Percentiles rank a stretch among this genome's conserved stretches.
phyloP scores from a whole-genome alignment of 2,888 invertebrate genomes.

The Sylvicola cinctus region DNA sequence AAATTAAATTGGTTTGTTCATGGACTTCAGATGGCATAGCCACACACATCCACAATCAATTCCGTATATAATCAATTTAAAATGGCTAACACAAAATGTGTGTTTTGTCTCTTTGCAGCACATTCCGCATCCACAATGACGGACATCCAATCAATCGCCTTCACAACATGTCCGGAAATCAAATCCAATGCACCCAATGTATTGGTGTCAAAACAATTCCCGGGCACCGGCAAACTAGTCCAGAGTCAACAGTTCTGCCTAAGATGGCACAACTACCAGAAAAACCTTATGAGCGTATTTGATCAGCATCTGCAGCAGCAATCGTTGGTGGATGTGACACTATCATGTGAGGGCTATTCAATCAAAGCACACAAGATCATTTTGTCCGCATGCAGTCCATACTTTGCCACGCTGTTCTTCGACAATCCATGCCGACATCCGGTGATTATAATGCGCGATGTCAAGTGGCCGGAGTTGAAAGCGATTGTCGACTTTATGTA shows the following conservation, averaged over 20 bases:
- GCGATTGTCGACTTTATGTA: conserved; percentile 91
- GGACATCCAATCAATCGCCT: too few relatives aligned
- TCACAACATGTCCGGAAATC: too few relatives aligned
- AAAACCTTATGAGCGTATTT: conserved; percentile 9
- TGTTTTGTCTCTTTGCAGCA: too few relatives aligned
- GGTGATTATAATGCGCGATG: conserved; percentile 81
- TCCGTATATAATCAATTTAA: too few relatives aligned
- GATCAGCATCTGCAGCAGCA: conserved; percentile 76
- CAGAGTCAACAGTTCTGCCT: background rate
- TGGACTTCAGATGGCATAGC: too few relatives aligned
- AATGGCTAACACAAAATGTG: too few relatives aligned
- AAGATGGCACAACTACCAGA: conserved; percentile 1
- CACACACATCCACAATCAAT: too few relatives aligned
- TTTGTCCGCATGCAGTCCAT: conserved; percentile 80
- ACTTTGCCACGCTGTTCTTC: conserved; percentile 75
- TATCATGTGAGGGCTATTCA: conserved; percentile 77
- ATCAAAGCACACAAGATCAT: conserved; percentile 89
- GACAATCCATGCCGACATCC: conserved; percentile 89
- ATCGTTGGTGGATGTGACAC: conserved; percentile 77
- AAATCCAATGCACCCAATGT: too few relatives aligned
- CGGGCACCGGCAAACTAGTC: too few relatives aligned
- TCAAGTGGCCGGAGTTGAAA: conserved; percentile 73
- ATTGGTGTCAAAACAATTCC: too few relatives aligned
- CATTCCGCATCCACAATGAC: too few relatives aligned
- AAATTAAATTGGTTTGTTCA: too few relatives aligned